A percentile compares a stretch with the other conserved stretches of the same genome.
Conservation (phyloP, 2,797 vertebrate species). For the Champsocephalus esox region DNA sequence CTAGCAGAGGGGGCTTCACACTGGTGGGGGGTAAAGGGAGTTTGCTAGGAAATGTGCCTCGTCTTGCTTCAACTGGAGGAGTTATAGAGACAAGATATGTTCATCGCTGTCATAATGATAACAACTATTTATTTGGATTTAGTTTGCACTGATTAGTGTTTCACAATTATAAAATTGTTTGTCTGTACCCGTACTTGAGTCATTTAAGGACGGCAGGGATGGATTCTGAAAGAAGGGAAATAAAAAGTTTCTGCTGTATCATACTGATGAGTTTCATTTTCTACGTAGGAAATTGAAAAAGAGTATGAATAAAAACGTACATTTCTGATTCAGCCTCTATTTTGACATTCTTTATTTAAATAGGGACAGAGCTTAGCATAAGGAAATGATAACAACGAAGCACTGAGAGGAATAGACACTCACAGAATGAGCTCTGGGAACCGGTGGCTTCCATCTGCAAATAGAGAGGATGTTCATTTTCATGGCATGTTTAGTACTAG, state of each 20-base stretch:
- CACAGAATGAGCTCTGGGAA: constrained; percentile 76
- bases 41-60: constrained; percentile 59
- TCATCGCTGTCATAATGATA: background rate
- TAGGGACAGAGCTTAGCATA: constrained; percentile 13
- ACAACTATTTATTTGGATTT: background rate
- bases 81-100: constrained; percentile 20
- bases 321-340: constrained; percentile 21
- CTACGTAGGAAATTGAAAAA: background rate
- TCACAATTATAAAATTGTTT: background rate
- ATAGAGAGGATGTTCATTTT: constrained; percentile 22
- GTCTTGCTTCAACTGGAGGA: constrained; percentile 52
- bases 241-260: constrained; percentile 16
- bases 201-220: constrained; percentile 46
- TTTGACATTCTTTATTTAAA: constrained; percentile 28
- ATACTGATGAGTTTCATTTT: constrained; percentile 15
- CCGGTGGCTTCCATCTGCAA: constrained; percentile 76
- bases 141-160: background rate
- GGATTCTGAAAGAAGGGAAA: constrained; percentile 65
- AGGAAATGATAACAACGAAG: constrained; percentile 15
- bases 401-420: constrained; percentile 57
- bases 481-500: constrained; percentile 7
- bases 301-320: constrained; percentile 2
- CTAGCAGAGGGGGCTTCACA: constrained; percentile 61
- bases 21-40: constrained; percentile 42
- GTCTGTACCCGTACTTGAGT: constrained; percentile 65